Conservation (phyloP, 2,797 vertebrate species). For the Tympanoctomys barrerae region DNA sequence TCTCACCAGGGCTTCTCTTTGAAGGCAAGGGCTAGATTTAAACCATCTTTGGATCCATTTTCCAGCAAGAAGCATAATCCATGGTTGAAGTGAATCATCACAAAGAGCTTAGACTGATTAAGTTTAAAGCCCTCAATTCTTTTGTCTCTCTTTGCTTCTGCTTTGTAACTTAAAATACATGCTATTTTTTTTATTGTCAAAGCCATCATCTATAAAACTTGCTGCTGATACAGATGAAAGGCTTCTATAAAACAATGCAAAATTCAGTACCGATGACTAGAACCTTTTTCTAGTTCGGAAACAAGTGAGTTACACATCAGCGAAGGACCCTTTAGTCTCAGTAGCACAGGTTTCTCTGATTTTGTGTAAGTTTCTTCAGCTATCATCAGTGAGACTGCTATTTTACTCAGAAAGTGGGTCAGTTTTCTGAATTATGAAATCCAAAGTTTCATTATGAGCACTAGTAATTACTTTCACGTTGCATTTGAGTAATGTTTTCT, state of each 20-base stretch:
- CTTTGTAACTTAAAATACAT: conserved; percentile 44
- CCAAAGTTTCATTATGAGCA: conserved; percentile 22
- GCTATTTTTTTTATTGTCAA: background rate
- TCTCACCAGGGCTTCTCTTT: background rate
- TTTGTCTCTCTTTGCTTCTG: conserved; percentile 48
- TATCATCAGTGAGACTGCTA: conserved; percentile 4
- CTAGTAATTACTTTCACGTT: background rate
- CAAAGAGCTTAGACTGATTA: background rate
- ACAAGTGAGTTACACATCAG: conserved; percentile 8
- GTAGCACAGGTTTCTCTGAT: conserved; percentile 21
- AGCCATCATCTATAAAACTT: conserved; percentile 40
- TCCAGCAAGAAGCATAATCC: background rate
- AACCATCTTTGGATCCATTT: background rate
- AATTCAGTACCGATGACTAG: conserved; percentile 34
- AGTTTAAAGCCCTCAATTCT: conserved; percentile 28
- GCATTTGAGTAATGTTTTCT: background rate
- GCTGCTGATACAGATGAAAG: background rate
- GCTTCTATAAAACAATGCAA: conserved; percentile 48
- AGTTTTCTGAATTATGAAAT: conserved; percentile 62
- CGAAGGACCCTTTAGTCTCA: conserved; percentile 52
- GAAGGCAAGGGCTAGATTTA: background rate
- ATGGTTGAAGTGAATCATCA: background rate
- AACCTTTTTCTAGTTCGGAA: conserved; percentile 43
- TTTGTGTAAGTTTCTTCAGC: conserved; percentile 30
- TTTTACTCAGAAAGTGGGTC: conserved; percentile 68